Percentiles rank a stretch among this genome's conserved stretches.
Conservation (phyloP, 2,113 vertebrate species). For the Urocolius indicus region DNA sequence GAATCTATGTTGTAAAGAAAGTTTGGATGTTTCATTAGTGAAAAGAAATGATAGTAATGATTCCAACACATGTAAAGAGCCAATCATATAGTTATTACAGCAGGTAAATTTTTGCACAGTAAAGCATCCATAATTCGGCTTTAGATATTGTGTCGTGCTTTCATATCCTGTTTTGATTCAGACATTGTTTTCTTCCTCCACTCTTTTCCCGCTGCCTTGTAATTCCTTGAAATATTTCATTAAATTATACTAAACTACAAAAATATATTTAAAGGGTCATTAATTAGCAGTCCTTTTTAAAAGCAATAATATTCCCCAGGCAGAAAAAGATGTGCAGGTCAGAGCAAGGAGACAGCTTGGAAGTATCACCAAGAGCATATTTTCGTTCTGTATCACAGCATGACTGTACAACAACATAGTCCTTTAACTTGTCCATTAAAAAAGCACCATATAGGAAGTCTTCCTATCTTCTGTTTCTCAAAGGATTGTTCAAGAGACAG, state of each 20-base stretch:
- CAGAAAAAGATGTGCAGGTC: accelerated
- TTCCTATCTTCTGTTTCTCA: not conserved
- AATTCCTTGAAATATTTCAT: not conserved
- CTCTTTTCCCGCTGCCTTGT: not conserved
- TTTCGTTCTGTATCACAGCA: not conserved
- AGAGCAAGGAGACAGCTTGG: not conserved
- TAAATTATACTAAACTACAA: not conserved
- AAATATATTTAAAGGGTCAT: not conserved
- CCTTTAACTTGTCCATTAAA: not conserved
- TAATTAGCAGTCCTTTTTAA: not conserved
- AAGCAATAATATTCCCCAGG: not conserved
- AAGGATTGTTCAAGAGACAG: not conserved
- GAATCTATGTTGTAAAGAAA: not conserved
- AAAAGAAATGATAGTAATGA: not conserved
- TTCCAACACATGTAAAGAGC: not conserved
- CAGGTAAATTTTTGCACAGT: not conserved
- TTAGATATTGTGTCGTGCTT: not conserved
- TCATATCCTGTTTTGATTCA: not conserved
- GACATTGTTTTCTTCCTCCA: accelerated
- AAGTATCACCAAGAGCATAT: not conserved
- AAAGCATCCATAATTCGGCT: not conserved
- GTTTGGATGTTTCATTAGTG: not conserved
- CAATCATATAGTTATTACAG: not conserved
- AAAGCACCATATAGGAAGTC: not conserved
- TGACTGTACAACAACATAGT: not conserved